phyloP scores from a whole-genome alignment of 2,113 vertebrate genomes.

The Girardinichthys multiradiatus region DNA sequence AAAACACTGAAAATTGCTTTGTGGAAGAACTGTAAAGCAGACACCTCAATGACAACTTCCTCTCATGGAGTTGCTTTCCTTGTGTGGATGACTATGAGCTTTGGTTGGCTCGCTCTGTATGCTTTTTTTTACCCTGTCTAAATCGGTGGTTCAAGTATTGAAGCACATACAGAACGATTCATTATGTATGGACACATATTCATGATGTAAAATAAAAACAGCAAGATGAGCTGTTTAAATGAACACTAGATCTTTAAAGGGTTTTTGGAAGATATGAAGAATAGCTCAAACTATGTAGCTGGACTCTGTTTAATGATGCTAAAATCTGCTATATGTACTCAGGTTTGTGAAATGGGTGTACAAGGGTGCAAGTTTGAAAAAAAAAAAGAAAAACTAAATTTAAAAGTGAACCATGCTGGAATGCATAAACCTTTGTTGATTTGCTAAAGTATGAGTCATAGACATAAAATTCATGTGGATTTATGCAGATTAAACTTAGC shows the following conservation, averaged over 20 bases:
- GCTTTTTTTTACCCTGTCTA: conserved; percentile 68
- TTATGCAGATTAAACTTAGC: background rate
- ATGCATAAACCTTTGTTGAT: background rate
- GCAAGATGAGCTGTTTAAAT: background rate
- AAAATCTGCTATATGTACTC: conserved; percentile 25
- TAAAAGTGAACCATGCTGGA: background rate
- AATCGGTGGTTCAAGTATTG: conserved; percentile 64
- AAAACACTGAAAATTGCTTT: conserved; percentile 11
- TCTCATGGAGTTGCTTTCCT: conserved; percentile 12
- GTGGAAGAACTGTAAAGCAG: conserved; percentile 49
- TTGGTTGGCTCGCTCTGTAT: conserved; percentile 57
- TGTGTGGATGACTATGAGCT: conserved; percentile 37
- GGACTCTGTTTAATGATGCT: conserved; percentile 4
- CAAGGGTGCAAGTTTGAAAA: background rate
- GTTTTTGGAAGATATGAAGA: background rate
- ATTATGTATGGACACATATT: conserved; percentile 13
- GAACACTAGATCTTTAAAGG: conserved; percentile 13
- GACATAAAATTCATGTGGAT: background rate
- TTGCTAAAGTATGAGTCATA: background rate
- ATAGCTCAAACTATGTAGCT: background rate
- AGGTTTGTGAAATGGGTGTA: background rate
- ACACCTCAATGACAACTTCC: conserved; percentile 13
- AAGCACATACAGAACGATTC: conserved; percentile 50
- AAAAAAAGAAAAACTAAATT: background rate
- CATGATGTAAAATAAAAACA: conserved; percentile 39